Evolutionary conservation across 2,888 invertebrate genomes (phyloP), one percentile per base, ranked within the genome.

Genomic region (Ophion ellenae): DNA sequence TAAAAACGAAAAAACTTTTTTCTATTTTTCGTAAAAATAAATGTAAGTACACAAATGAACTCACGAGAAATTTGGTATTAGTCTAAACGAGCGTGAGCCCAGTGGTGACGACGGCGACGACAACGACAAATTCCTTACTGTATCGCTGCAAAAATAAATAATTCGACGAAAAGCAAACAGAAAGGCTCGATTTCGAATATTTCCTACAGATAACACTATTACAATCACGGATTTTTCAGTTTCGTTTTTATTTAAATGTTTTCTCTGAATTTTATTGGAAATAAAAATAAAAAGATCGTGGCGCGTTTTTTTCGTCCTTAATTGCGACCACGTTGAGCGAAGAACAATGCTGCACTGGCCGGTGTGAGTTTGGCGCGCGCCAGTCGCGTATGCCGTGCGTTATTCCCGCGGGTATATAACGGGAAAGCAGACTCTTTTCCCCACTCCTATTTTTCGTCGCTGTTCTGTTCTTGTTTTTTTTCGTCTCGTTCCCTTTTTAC

Each of bases 351-450:
- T 40, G 28, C 32, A 67, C 77, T 77, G 67, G n/a, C 57, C 28
- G 17, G 75, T 40, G 61, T 14, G 20, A 61, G 73, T 47, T 75
- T 64, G 28, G 45, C 40, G n/a, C 45, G 45, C 45, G 45, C 4
- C 20, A 10, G 73, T 53, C 53, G 17, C 53, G 53, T 17, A 28
- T 64, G 40, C 40, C 17, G 20, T 28, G 20, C 11, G 59, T 57
- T 77, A 17, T 69, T 77, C 67, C 28, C 14, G 24, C 74, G 67
- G 32, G n/a, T 74, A 67, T 74, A 73, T 64, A 83, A 70, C 82
- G 75, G 75, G 73, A 87, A 82, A 80, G 85, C 79, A 81, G 71
- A 87, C 59, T 63, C 28, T 66, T 70, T 78, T 67, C 88, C 81
- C 84, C 81, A 82, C 87, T 81, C 73, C 32, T 14, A 57, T 40